phyloP scores from a whole-genome alignment of 2,888 invertebrate genomes.

The Caprella mutica region DNA sequence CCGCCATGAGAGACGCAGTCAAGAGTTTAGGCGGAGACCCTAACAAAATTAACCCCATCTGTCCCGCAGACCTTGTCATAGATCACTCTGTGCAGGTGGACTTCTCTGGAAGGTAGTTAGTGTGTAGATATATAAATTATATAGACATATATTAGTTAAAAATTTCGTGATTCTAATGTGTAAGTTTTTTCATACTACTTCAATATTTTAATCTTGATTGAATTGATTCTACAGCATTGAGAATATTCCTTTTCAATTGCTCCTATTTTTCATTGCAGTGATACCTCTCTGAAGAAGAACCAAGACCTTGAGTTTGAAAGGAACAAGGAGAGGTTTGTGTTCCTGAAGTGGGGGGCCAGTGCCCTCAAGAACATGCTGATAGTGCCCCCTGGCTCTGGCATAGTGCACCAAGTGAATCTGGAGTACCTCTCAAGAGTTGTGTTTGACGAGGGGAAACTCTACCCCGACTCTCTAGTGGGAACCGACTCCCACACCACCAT shows the following conservation, averaged over 20 bases:
- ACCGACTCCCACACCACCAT: constrained; percentile 99
- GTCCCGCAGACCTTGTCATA: constrained; percentile 93
- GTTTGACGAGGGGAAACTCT: constrained; percentile 51
- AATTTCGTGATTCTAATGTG: no score
- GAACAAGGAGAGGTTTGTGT: constrained; percentile 88
- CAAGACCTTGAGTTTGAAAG: constrained; percentile 89
- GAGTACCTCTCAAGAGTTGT: constrained; percentile 88
- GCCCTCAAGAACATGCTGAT: constrained; percentile 92
- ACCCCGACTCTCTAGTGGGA: constrained; percentile 87
- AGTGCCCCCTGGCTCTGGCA: constrained; percentile 95
- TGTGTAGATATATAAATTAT: no score
- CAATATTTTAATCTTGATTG: background rate
- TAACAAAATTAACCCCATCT: constrained; percentile 87
- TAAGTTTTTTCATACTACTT: no score
- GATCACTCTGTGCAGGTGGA: constrained; percentile 98
- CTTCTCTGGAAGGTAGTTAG: constrained; percentile 52
- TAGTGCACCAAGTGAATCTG: constrained; percentile 80
- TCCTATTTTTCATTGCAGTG: constrained; percentile 47
- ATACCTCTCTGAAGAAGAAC: constrained; percentile 79
- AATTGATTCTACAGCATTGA: no score
- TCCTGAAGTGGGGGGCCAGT: constrained; percentile 96
- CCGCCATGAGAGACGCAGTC: constrained; percentile 95
- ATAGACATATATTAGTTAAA: no score
- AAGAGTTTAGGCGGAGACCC: constrained; percentile 74
- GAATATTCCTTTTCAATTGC: no score